phyloP scores from a whole-genome alignment of 2,888 invertebrate genomes.

The Epicampocera succincta region DNA sequence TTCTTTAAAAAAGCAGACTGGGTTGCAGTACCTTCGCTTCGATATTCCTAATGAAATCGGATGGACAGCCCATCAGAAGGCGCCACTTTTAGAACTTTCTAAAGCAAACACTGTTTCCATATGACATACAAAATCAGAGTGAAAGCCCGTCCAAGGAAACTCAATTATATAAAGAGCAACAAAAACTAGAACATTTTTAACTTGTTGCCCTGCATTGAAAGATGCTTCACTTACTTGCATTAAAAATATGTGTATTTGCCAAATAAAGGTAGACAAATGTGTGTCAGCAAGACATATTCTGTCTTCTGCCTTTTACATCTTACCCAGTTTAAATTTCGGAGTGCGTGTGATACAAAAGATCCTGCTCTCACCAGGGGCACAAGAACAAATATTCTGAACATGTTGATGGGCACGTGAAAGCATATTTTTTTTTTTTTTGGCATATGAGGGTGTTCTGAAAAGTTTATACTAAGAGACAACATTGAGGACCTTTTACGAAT shows the following conservation, averaged over 20 bases:
- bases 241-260: slow-evolving; percentile 3
- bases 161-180: background rate
- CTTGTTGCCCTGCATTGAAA: slow-evolving; percentile 64
- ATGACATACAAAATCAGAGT: too few relatives aligned
- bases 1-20: too few relatives aligned
- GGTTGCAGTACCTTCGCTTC: too few relatives aligned
- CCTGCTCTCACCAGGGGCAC: slow-evolving; percentile 25
- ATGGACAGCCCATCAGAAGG: too few relatives aligned
- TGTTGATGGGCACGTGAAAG: slow-evolving; percentile 2
- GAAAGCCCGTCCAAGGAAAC: background rate
- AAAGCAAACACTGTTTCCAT: too few relatives aligned
- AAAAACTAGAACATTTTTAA: slow-evolving; percentile 31
- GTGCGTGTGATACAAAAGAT: background rate
- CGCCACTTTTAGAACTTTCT: too few relatives aligned
- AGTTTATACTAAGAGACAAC: background rate
- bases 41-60: too few relatives aligned
- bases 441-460: background rate
- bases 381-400: slow-evolving; percentile 44
- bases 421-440: background rate
- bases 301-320: slow-evolving; percentile 31
- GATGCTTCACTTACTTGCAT: slow-evolving; percentile 40
- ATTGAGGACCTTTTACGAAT: too few relatives aligned
- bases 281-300: slow-evolving; percentile 54
- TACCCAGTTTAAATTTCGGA: slow-evolving; percentile 7
- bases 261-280: slow-evolving; percentile 41